Evolutionary conservation across 2,797 vertebrate genomes (phyloP).

Genomic region (Ispidina lecontei): DNA sequence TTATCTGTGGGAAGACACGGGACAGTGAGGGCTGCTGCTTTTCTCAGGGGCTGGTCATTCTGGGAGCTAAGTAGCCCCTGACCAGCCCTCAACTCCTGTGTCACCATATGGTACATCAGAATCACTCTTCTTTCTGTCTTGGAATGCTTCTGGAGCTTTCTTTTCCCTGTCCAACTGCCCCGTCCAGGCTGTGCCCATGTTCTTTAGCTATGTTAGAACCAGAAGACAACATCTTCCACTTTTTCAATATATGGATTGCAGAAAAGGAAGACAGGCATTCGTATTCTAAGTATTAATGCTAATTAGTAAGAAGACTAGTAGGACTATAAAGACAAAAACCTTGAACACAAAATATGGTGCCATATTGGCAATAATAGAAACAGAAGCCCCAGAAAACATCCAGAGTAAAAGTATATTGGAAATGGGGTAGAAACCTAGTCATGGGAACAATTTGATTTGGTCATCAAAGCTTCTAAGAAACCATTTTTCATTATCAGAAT

Average conservation of each 20-base stretch:
- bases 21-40: neutral
- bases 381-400: neutral
- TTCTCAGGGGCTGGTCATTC: neutral
- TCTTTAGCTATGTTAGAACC: neutral
- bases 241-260: neutral
- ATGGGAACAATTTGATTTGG: neutral
- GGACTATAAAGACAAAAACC: neutral
- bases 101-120: neutral
- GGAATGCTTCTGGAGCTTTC: neutral
- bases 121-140: neutral
- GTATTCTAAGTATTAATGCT: neutral
- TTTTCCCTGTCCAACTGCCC: neutral
- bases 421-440: neutral
- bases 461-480: neutral
- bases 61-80: neutral
- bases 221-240: neutral
- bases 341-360: neutral
- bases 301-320: neutral
- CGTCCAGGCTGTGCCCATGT: neutral
- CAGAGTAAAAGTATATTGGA: neutral
- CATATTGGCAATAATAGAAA: neutral
- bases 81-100: neutral
- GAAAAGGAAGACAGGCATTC: neutral
- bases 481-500: neutral
- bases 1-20: fast-evolving